phyloP scores from a whole-genome alignment of 2,113 vertebrate genomes.

The Opisthocomus hoazin region DNA sequence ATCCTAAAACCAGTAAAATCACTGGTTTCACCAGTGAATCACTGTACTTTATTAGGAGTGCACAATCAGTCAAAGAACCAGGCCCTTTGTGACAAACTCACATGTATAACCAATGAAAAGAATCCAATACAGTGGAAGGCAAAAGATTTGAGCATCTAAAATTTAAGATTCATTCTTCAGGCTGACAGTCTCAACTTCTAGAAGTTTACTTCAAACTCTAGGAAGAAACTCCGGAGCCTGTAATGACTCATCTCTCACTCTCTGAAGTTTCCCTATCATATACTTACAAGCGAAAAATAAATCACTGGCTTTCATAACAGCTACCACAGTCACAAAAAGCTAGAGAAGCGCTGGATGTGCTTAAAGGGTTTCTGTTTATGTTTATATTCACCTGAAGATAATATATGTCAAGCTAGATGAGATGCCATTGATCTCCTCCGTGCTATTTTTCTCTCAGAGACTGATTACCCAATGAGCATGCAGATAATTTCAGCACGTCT shows the following conservation, averaged over 20 bases:
- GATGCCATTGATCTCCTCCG: constrained; percentile 20
- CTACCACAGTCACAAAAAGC: not conserved
- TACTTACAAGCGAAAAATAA: constrained; percentile 7
- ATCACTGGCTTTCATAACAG: not conserved
- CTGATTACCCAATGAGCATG: not conserved
- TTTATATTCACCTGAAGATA: constrained; percentile 20
- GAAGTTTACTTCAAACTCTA: constrained; percentile 12
- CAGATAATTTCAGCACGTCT: not conserved
- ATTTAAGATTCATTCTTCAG: not conserved
- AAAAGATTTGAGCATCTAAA: not conserved
- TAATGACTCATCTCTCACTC: constrained; percentile 34
- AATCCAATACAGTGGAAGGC: not conserved
- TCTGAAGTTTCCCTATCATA: not conserved
- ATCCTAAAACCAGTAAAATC: not conserved
- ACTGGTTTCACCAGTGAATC: not conserved
- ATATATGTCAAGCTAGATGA: not conserved
- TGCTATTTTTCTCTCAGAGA: not conserved
- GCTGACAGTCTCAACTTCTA: not conserved
- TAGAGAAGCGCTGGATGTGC: not conserved
- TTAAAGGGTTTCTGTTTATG: not conserved
- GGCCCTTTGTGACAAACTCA: not conserved
- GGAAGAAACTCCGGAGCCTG: not conserved
- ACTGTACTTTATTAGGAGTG: not conserved
- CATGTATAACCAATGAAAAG: not conserved
- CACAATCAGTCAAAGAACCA: not conserved